A percentile compares a stretch with the other conserved stretches of the same genome.
Evolutionary conservation across 2,113 vertebrate genomes (phyloP).

Genomic region (Eubucco bourcierii): DNA sequence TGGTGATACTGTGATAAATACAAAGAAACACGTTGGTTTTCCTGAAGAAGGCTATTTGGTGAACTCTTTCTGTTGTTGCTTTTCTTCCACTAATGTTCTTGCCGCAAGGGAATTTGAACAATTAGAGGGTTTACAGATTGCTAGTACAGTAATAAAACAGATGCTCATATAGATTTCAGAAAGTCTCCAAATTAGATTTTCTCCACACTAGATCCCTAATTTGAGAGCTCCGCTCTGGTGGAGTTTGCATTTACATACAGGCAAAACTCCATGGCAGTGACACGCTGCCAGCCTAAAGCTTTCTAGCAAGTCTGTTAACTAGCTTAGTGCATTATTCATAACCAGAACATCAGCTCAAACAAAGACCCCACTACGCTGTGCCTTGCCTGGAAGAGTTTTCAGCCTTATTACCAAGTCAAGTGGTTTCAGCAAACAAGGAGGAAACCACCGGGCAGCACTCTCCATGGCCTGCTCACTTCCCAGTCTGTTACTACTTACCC

Average conservation of each 20-base stretch:
- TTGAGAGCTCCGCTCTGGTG: not conserved
- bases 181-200: not conserved
- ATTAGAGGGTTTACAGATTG: slow-evolving; percentile 21
- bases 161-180: slow-evolving; percentile 54
- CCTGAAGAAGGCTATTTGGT: not conserved
- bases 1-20: too few relatives aligned
- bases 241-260: not conserved
- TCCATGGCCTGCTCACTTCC: accelerated
- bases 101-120: not conserved
- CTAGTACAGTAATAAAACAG: slow-evolving; percentile 59
- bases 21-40: not conserved
- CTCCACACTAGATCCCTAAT: not conserved
- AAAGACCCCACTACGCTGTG: not conserved
- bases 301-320: not conserved
- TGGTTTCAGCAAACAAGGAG: not conserved
- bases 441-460: not conserved
- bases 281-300: not conserved
- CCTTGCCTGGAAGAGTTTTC: not conserved
- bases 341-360: not conserved
- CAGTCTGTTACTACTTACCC: not conserved
- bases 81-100: not conserved
- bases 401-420: not conserved
- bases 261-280: not conserved
- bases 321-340: slow-evolving; percentile 34
- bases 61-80: not conserved